A percentile compares a stretch with the other conserved stretches of the same genome.
Evolutionary conservation across 1,140 invertebrate genomes (phyloP).

Genomic region (Aphis gossypii): DNA sequence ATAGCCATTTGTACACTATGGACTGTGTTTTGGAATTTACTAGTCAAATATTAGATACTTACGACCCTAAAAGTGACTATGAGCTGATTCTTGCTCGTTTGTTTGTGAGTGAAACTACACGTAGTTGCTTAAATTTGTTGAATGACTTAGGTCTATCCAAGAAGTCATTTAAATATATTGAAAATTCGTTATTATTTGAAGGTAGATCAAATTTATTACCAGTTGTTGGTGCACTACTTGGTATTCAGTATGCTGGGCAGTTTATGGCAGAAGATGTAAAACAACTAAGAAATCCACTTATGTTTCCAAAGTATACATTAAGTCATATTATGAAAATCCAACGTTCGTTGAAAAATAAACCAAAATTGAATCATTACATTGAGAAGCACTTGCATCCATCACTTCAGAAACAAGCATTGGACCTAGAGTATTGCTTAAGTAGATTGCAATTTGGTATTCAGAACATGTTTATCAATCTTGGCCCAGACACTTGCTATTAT

Average conservation of each 20-base stretch:
- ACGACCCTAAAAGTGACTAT: slow-evolving; percentile 1
- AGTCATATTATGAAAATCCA: slow-evolving; percentile 33
- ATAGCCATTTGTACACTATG: slow-evolving; percentile 43
- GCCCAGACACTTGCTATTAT: slow-evolving; percentile 37
- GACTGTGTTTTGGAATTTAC: slow-evolving; percentile 39
- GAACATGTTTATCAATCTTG: slow-evolving; percentile 51
- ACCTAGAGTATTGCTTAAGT: slow-evolving; percentile 35
- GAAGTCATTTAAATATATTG: neutral
- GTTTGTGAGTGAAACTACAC: slow-evolving; percentile 35
- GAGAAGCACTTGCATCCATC: slow-evolving; percentile 25
- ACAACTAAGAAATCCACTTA: slow-evolving; percentile 50
- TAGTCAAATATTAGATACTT: slow-evolving; percentile 18
- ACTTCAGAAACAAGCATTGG: slow-evolving; percentile 43
- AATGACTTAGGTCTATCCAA: slow-evolving; percentile 26
- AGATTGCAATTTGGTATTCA: slow-evolving; percentile 48
- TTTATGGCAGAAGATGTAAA: slow-evolving; percentile 45
- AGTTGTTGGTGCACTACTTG: slow-evolving; percentile 26
- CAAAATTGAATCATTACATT: slow-evolving; percentile 32
- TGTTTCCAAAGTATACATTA: slow-evolving; percentile 51
- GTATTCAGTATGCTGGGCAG: slow-evolving; percentile 44
- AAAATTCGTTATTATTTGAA: slow-evolving; percentile 39
- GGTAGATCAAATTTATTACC: slow-evolving; percentile 28
- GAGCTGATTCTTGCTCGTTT: slow-evolving; percentile 29
- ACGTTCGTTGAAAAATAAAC: slow-evolving; percentile 21
- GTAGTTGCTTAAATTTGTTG: slow-evolving; percentile 2